Percentiles rank a stretch among this genome's conserved stretches.
These are phyloP conservation scores for Acleris laterana DNA, from an alignment of 2,888 invertebrate genomes.

Conservation along the genomic window DNA sequence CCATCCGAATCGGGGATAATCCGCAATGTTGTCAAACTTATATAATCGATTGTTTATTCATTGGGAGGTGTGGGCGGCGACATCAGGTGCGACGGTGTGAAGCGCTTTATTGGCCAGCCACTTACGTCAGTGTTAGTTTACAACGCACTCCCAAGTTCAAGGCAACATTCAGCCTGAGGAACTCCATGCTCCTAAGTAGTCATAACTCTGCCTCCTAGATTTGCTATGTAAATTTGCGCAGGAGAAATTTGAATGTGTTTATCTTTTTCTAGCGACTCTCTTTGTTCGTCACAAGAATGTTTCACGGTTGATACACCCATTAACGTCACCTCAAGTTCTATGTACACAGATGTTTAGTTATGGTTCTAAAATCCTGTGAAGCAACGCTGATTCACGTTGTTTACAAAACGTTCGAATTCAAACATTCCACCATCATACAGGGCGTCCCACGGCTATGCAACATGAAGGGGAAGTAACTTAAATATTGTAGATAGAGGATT, in stretches of 20 bases:
- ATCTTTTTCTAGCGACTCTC: background rate
- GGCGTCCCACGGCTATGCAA: no score
- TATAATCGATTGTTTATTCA: slow-evolving; percentile 46
- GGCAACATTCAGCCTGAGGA: slow-evolving; percentile 53
- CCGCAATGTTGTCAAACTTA: slow-evolving; percentile 31
- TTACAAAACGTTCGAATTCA: slow-evolving; percentile 50
- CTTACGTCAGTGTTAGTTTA: slow-evolving; percentile 71
- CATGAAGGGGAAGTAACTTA: no score
- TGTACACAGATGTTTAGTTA: slow-evolving; percentile 67
- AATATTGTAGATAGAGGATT: no score
- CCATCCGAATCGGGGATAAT: slow-evolving; percentile 30
- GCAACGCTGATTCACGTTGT: slow-evolving; percentile 70
- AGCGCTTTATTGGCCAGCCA: slow-evolving; percentile 71
- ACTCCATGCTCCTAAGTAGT: slow-evolving; percentile 45
- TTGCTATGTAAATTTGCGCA: slow-evolving; percentile 28
- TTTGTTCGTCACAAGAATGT: slow-evolving; percentile 27
- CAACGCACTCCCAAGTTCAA: slow-evolving; percentile 74
- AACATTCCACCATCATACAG: slow-evolving; percentile 44
- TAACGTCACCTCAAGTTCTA: slow-evolving; percentile 42
- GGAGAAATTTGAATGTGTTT: slow-evolving; percentile 20
- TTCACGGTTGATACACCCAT: slow-evolving; percentile 29
- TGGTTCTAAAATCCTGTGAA: slow-evolving; percentile 58
- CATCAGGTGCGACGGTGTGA: slow-evolving; percentile 60
- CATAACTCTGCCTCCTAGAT: slow-evolving; percentile 28
- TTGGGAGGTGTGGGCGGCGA: slow-evolving; percentile 53